phyloP scores from a whole-genome alignment of 37 sponge, comb jelly and placozoan genomes.

The Axinella damicornis region DNA sequence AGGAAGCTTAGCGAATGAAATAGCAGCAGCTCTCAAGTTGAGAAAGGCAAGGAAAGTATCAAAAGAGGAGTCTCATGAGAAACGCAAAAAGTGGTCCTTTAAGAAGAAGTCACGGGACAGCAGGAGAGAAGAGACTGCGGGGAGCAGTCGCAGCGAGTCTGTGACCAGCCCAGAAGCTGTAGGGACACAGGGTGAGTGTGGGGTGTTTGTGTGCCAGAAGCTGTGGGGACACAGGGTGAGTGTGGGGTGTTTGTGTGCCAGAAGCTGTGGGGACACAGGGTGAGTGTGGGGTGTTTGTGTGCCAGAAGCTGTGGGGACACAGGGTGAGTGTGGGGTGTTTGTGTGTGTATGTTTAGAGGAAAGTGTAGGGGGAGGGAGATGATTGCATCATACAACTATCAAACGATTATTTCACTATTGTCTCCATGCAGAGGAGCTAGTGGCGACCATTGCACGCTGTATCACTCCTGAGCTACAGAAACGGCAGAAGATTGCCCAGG shows the following conservation, averaged over 20 bases:
- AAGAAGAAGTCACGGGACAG: slow-evolving; percentile 8
- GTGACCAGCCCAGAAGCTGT: neutral
- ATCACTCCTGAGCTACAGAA: too few species aligned
- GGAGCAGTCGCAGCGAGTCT: neutral
- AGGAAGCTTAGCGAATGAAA: neutral
- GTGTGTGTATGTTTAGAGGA: too few species aligned
- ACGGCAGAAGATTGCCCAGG: too few species aligned
- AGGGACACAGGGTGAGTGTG: neutral
- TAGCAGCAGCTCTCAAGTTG: slow-evolving; percentile 25
- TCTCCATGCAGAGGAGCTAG: too few species aligned
- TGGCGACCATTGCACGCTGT: too few species aligned
- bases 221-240: neutral
- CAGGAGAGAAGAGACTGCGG: neutral
- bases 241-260: too few species aligned
- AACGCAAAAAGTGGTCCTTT: slow-evolving; percentile 5
- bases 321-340: neutral
- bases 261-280: neutral
- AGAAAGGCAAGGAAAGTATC: neutral
- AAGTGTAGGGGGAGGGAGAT: too few species aligned
- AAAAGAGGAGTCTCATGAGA: neutral
- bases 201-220: too few species aligned
- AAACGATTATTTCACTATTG: too few species aligned
- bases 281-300: too few species aligned
- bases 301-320: neutral
- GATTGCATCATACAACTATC: too few species aligned